phyloP scores from a whole-genome alignment of 2,888 invertebrate genomes.

The Meteorus cinctellus region DNA sequence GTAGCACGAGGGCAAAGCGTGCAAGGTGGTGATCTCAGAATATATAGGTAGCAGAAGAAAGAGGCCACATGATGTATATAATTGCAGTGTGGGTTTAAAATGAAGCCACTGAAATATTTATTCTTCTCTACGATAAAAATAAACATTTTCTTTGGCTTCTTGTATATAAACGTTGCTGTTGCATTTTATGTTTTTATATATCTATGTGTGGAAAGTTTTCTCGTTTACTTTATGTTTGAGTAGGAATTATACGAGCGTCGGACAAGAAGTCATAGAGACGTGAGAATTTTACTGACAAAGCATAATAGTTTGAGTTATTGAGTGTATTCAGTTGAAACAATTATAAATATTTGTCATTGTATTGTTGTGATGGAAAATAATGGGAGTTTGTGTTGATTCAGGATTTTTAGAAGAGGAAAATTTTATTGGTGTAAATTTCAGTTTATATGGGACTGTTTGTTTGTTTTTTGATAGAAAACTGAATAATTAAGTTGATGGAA shows the following conservation, averaged over 20 bases:
- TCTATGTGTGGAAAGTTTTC: neutral
- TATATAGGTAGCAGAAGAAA: neutral
- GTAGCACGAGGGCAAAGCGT: conserved; percentile 30
- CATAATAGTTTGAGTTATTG: neutral
- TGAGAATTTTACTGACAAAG: neutral
- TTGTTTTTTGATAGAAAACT: no score
- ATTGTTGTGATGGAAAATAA: no score
- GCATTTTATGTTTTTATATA: conserved; percentile 18
- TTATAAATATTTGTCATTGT: no score
- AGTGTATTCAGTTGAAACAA: no score
- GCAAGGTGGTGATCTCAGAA: conserved; percentile 11
- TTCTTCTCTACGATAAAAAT: conserved; percentile 14
- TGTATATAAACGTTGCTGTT: conserved; percentile 5
- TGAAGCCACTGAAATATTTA: conserved; percentile 23
- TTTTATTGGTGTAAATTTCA: no score
- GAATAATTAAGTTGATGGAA: no score
- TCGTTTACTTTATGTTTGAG: neutral
- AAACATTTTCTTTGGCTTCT: conserved; percentile 21
- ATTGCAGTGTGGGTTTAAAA: conserved; percentile 28
- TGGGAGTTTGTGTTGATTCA: no score
- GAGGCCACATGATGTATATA: conserved; percentile 34
- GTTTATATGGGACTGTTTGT: no score
- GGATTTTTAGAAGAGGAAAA: no score
- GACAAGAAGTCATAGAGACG: neutral
- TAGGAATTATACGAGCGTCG: neutral